Base-by-base conservation (phyloP, 2,113 vertebrate genomes). In the Eclectus roratus region DNA sequence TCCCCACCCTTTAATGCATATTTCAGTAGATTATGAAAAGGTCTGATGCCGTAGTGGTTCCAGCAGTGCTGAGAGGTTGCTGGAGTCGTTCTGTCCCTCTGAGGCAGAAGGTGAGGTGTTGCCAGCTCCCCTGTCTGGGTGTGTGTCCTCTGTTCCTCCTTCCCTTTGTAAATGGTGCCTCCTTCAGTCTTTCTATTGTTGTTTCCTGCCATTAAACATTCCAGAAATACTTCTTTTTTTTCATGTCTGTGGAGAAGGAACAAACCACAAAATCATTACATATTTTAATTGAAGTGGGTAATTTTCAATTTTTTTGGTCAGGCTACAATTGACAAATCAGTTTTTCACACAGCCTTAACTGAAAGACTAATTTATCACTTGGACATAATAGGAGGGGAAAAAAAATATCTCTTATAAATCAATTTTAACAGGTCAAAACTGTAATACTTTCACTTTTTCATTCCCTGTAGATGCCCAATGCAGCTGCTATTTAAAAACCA, bases 361-460 rank as follows among this genome's bases (percentile, higher is more conserved):
- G 93, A 88, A 93, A 89, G 89, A 72, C 87, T 68, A 95, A 94
- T 97, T 95, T 89, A 95, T 95, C 91, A 96, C 74, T 94, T 52
- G 63, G 89, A 87, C 84, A 46, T 94, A 95, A 95, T 56, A 72
- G 47, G 73, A 91, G 7, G 17, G 17, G 12, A 33, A 39, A 49
- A 64, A 64, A 77, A 61, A 10, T 39, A 35, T 29, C 19, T 92
- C 70, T 93, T 94, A 93, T 91, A 93, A 96, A 96, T 96, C 94
- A 94, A 95, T 96, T 94, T 82, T 79, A 96, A 76, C 49, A 68
- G 92, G 92, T 93, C 83, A 95, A 84, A 95, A 93, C 85, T 85
- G 52, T 96, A 93, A 93, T 92, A 88, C 77, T 94, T 93, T 82
- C 41, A 33, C 47, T 96, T 95, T 80, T 65, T 73, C 66, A 17